Evolutionary conservation across 1,140 invertebrate genomes (phyloP), one percentile per base, ranked within the genome.

Genomic region (Diorhabda elongata): DNA sequence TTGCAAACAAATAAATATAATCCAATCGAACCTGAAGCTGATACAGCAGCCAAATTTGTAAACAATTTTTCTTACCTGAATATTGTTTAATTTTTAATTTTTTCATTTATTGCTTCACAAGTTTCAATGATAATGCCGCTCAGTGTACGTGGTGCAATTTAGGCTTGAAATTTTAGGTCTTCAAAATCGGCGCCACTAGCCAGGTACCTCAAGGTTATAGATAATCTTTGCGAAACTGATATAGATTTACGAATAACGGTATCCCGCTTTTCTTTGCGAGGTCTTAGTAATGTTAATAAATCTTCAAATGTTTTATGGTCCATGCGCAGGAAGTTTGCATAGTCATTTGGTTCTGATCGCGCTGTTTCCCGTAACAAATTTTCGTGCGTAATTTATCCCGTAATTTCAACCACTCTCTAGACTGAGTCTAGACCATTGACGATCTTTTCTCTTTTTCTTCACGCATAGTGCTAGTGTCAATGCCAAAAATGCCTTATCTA

Each of bases 231-330:
- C 4, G 9, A n/a, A 58, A 57, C 63, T 65, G 63, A 42, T 42
- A 66, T 66, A 42, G 47, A n/a, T 58, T 57, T 58, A 9, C 64
- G n/a, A 56, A 66, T 66, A 58, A 66, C 56, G 4, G 57, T 66
- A 44, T 66, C 64, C 44, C 44, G 11, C 58, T 66, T 66, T 42
- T 8, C 56, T 42, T 58, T 66, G 6, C 6, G n/a, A 41, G 47
- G 9, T 59, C 52, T 7, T 42, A 66, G 42, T 7, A 66, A 47
- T 58, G 11, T 26, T 44, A 66, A 26, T 26, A 26, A 26, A 26
- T 26, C 11, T 11, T 11, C 0, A 11, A 11, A 11, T 11, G 11
- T 11, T 11, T 11, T 11, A 11, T 11, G 11, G 11, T 11, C 11
- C 11, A 11, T 11, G 11, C 11, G 11, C 11, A 11, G 11, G 11